Evolutionary conservation across 1,140 invertebrate species (phyloP), one percentile per base, ranked within the genome.

Genomic region (Fopius arisanus): DNA sequence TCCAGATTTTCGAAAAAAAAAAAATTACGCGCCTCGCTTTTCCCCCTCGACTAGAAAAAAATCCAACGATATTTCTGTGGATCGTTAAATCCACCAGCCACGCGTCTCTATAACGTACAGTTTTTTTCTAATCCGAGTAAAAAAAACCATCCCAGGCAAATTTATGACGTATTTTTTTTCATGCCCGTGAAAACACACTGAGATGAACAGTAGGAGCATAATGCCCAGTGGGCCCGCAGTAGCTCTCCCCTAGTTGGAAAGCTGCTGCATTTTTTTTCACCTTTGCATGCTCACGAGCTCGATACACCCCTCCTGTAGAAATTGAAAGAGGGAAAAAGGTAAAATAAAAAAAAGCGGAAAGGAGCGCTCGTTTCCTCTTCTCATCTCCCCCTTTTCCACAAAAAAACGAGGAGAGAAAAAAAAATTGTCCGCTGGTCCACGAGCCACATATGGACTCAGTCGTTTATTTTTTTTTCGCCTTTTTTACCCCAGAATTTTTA

Each of bases 341-440:
- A 73, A 78, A 70, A 70, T 74, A 66, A 74, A 73, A 80, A 82
- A 79, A 80, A 77, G 78, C 75, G 75, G 78, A 79, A 81, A 80
- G 41, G 51, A 73, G 29, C 62, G 43, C 16, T 79, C 79, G 80
- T 80, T 84, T 82, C 81, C 81, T 82, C 81, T 78, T 78, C 78
- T 73, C 77, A 70, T 67, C 70, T 74, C 65, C 54, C 51, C 65
- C 54, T n/a, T 67, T 16, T 37, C 40, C 67, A 43, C 51, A 59
- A 59, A 73, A 73, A 28, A 40, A 9, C 26, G 14, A 67, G 37
- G 26, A 16, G 26, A 26, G 51, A 65, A 76, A 79, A 80, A n/a
- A 79, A 78, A 72, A 65, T 65, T 1, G 81, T 77, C 74, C 78
- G 75, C 81, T 82, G 80, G 79, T 82, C 81, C 84, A 85, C 81